These are phyloP conservation scores for Microchirus variegatus DNA, from an alignment of 2,797 vertebrate species.

Conservation along the genomic window DNA sequence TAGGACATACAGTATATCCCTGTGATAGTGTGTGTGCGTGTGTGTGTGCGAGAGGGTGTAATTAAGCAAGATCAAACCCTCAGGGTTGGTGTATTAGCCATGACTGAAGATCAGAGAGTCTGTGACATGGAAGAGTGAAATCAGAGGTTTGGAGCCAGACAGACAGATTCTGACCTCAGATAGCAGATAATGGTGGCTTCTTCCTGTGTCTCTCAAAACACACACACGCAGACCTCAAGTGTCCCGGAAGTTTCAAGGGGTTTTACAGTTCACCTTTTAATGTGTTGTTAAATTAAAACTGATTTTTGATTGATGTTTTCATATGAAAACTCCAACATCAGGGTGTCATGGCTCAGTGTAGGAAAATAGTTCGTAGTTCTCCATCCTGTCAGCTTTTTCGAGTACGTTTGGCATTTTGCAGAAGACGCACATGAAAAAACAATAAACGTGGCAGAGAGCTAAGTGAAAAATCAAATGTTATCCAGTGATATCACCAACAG, in stretches of 20 bases:
- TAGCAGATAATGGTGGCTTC: conserved; percentile 46
- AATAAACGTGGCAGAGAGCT: too few species aligned
- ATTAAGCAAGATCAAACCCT: conserved; percentile 88
- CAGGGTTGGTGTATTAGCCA: conserved; percentile 59
- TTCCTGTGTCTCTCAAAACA: conserved; percentile 35
- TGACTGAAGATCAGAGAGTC: conserved; percentile 63
- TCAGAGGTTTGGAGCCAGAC: conserved; percentile 60
- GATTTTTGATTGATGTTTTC: not conserved
- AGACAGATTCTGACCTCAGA: conserved; percentile 65
- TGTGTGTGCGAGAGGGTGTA: conserved; percentile 68
- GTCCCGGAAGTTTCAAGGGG: conserved; percentile 26
- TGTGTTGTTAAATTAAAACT: conserved; percentile 21
- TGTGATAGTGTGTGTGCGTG: conserved; percentile 27
- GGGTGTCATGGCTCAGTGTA: too few species aligned
- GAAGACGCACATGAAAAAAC: too few species aligned
- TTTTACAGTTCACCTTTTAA: conserved; percentile 37
- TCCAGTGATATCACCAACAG: conserved; percentile 30
- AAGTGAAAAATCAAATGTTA: not conserved
- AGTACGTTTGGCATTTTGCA: too few species aligned
- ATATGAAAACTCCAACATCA: too few species aligned
- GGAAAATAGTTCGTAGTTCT: too few species aligned
- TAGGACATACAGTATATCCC: conserved; percentile 12
- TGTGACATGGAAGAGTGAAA: conserved; percentile 62
- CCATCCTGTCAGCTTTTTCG: too few species aligned
- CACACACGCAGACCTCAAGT: conserved; percentile 24